Evolutionary conservation across 2,113 vertebrate genomes (phyloP), one percentile per base, ranked within the genome.

Genomic region (Rhipidura dahli): DNA sequence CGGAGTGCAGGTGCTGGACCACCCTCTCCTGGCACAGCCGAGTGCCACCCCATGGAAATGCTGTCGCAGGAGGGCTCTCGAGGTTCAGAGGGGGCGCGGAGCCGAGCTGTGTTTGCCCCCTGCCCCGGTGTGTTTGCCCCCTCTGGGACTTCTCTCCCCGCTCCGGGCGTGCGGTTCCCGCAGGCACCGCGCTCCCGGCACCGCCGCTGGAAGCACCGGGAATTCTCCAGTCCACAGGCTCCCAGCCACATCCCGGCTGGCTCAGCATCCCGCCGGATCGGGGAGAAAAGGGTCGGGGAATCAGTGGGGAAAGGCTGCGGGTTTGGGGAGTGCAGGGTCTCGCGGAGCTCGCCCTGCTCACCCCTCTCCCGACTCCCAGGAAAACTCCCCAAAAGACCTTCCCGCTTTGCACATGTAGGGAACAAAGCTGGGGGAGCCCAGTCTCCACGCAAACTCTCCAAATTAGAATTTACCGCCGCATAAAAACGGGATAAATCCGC

Each of bases 381-480:
- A 69, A 60, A 31, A 10, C 0, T 45, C 45, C 45, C 45, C 10
- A 45, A 45, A 45, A 45, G 63, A 51, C 31, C 22, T 72, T 19
- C 11, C 14, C 26, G 2, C 47, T 89, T 56, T 7, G 6, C 10
- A 30, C 33, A 18, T 11, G 47, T 6, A 11, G 49, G 49, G 45
- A 81, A 26, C 42, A 63, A 90, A 93, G 24, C 78, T 31, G 47
- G 5, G 40, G 31, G 44, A 89, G 57, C 23, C 15, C 68, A 9
- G 42, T 31, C 69, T 40, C 77, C 81, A 6, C 1, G 27, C 59
- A 76, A 73, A 12, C 75, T 90, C 84, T 83, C 91, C 89, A 83
- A 91, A 96, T 96, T 72, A 72, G n/a, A 57, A n/a, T 96, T 96
- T 90, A 93, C 77, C 84, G 87, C 66, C 33, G 37, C 77, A 16